phyloP scores from a whole-genome alignment of 1,140 invertebrate genomes.

The Ridgeia piscesae region DNA sequence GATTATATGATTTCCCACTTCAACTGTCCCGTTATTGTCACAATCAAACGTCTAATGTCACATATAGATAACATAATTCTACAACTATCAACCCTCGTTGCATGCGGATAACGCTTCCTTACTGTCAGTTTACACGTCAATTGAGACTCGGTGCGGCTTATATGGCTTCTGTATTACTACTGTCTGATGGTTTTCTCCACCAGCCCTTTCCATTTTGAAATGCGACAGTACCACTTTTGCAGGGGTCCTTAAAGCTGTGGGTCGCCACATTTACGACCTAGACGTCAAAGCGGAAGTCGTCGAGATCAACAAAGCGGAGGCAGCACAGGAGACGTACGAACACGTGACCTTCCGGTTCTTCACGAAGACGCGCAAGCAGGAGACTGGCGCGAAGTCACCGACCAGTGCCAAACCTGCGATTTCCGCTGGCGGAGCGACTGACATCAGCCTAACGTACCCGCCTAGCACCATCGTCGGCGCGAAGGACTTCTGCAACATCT shows the following conservation, averaged over 20 bases:
- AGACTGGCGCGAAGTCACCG: not conserved
- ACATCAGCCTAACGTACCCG: not conserved
- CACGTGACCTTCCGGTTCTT: constrained; percentile 35
- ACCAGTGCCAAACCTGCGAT: not conserved
- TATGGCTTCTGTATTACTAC: not conserved
- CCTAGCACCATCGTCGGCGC: constrained; percentile 33
- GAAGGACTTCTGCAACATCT: constrained; percentile 44
- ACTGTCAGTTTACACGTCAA: no score
- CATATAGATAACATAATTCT: no score
- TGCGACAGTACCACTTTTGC: not conserved
- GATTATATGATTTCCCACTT: no score
- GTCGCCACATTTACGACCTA: constrained; percentile 46
- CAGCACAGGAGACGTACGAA: constrained; percentile 31
- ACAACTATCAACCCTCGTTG: no score
- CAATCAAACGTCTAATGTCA: no score
- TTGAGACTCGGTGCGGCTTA: no score
- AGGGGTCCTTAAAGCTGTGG: constrained; percentile 52
- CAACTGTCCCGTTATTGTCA: no score
- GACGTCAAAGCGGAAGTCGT: constrained; percentile 50
- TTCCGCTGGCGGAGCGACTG: not conserved
- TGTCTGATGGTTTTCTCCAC: not conserved
- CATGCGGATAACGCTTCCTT: no score
- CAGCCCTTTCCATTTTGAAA: no score
- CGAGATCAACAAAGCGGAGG: not conserved
- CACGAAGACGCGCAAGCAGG: not conserved